These are phyloP conservation scores for Pristionchus fissidentatus DNA, from an alignment of 2,888 invertebrate species.

Conservation along the genomic window DNA sequence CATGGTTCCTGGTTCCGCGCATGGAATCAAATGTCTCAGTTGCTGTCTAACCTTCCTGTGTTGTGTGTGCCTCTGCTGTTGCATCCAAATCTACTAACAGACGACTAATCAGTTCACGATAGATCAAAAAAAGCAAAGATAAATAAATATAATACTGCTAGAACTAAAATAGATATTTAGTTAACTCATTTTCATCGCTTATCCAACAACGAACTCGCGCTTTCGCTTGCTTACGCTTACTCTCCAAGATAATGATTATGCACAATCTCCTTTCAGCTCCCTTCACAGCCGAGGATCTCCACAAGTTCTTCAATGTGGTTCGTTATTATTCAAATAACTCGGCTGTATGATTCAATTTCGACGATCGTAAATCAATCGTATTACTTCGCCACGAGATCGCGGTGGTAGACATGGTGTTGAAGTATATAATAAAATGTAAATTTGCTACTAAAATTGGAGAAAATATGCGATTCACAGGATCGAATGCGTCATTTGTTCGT, in stretches of 20 bases:
- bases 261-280: constrained; percentile 25
- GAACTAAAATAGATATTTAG: neutral
- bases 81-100: constrained; percentile 6
- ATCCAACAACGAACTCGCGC: no score
- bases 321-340: constrained; percentile 11
- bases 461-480: constrained; percentile 50
- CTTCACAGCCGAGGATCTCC: constrained; percentile 56
- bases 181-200: neutral
- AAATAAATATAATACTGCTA: neutral
- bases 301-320: constrained; percentile 64
- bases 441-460: neutral
- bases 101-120: neutral
- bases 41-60: neutral
- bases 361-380: neutral
- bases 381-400: neutral
- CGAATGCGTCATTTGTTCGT: constrained; percentile 62
- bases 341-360: neutral
- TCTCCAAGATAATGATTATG: no score
- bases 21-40: no score
- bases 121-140: neutral
- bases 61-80: constrained; percentile 24
- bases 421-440: neutral
- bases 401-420: neutral
- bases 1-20: neutral
- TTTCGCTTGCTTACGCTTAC: constrained; percentile 23